phyloP scores from a whole-genome alignment of 1,140 invertebrate species.

The Drosophila kohkoa region DNA sequence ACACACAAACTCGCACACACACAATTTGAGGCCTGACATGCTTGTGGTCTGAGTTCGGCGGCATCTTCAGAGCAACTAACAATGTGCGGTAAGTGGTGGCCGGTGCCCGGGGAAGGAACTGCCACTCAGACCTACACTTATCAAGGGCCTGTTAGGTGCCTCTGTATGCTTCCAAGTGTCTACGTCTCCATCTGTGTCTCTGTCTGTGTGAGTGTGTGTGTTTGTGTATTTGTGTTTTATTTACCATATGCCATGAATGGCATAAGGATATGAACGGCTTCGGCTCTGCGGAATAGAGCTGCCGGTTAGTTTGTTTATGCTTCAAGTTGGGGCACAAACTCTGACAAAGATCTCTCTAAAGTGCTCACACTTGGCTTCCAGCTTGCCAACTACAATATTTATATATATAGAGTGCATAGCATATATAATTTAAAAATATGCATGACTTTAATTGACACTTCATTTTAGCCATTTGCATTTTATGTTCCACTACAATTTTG shows the following conservation, averaged over 20 bases:
- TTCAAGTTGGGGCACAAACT: slow-evolving; percentile 23
- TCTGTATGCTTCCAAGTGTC: slow-evolving; percentile 27
- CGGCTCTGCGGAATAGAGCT: slow-evolving; percentile 25
- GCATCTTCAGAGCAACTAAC: slow-evolving; percentile 66
- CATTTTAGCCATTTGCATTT: background rate
- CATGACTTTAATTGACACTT: background rate
- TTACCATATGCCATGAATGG: slow-evolving; percentile 68
- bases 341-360: slow-evolving; percentile 28
- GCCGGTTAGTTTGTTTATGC: slow-evolving; percentile 27
- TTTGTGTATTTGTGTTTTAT: slow-evolving; percentile 42
- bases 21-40: slow-evolving; percentile 48
- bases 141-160: slow-evolving; percentile 62
- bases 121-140: slow-evolving; percentile 53
- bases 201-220: slow-evolving; percentile 11
- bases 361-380: slow-evolving; percentile 5
- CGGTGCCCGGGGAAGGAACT: background rate
- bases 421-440: background rate
- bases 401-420: background rate
- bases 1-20: slow-evolving; percentile 33
- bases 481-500: background rate
- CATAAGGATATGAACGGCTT: slow-evolving; percentile 53
- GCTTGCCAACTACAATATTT: background rate
- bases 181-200: slow-evolving; percentile 16
- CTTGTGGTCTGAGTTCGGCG: slow-evolving; percentile 51
- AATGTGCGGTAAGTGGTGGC: slow-evolving; percentile 53